Percentiles rank a stretch among this genome's conserved stretches.
Conservation (phyloP, 2,888 invertebrate species). For the Zhuqinia jingwanae region DNA sequence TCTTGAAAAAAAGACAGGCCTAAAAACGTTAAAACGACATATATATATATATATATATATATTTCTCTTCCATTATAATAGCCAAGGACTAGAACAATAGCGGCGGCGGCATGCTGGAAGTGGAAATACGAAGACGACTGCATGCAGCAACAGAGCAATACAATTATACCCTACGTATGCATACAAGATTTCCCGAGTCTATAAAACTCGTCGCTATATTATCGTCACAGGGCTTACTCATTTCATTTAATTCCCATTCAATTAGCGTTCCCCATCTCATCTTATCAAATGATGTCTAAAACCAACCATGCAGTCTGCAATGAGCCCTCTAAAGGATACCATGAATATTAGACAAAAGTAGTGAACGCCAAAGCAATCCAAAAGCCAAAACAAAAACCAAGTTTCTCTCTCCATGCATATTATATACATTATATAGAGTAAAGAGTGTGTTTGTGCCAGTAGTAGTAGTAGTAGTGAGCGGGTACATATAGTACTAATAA, state of each 20-base stretch:
- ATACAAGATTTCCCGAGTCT: constrained; percentile 57
- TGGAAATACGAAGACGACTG: background rate
- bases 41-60: no score
- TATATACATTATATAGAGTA: background rate
- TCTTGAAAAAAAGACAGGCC: no score
- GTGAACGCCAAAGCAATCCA: constrained; percentile 19
- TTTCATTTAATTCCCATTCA: constrained; percentile 75
- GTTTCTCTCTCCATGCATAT: background rate
- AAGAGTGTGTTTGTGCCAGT: background rate
- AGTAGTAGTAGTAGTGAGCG: background rate
- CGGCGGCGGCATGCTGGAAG: background rate
- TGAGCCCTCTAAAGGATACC: constrained; percentile 30
- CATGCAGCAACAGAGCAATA: constrained; percentile 31
- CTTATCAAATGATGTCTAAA: constrained; percentile 66
- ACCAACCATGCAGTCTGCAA: constrained; percentile 43
- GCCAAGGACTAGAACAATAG: background rate
- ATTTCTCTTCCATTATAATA: no score
- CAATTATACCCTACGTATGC: constrained; percentile 48
- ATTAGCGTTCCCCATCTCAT: constrained; percentile 71
- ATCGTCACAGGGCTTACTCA: constrained; percentile 67
- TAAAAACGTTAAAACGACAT: no score
- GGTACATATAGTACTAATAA: background rate
- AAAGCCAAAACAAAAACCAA: constrained; percentile 31
- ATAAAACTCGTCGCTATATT: constrained; percentile 64
- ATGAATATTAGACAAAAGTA: background rate